phyloP scores from a whole-genome alignment of 2,888 invertebrate species.

The Trichacis sp. region DNA sequence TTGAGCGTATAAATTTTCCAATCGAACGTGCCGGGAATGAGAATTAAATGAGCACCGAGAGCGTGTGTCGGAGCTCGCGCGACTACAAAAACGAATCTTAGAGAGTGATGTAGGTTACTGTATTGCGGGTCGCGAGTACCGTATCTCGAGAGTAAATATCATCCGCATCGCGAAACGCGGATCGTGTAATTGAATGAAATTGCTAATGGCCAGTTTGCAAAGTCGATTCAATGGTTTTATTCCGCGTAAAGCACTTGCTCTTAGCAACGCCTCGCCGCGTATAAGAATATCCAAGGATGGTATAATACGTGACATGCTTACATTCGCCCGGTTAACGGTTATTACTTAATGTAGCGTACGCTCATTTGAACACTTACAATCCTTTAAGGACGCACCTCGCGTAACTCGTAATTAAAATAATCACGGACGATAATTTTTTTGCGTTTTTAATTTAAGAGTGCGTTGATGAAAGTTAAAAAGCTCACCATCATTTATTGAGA shows the following conservation, averaged over 20 bases:
- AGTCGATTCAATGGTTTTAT: conserved; percentile 46
- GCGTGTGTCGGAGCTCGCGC: neutral
- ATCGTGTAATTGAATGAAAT: conserved; percentile 61
- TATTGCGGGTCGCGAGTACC: conserved; percentile 28
- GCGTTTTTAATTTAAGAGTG: too few relatives aligned
- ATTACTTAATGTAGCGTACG: conserved; percentile 41
- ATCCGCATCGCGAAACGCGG: conserved; percentile 57
- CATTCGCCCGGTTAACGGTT: conserved; percentile 41
- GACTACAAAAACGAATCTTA: conserved; percentile 11
- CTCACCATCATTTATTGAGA: too few relatives aligned
- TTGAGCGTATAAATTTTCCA: conserved; percentile 22
- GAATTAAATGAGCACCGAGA: conserved; percentile 19
- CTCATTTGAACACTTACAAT: too few relatives aligned
- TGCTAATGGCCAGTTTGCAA: conserved; percentile 54
- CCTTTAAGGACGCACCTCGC: too few relatives aligned
- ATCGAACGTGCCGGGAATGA: conserved; percentile 20
- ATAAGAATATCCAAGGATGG: conserved; percentile 35
- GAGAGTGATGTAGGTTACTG: conserved; percentile 34
- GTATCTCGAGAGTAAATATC: conserved; percentile 59
- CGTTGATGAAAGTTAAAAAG: too few relatives aligned
- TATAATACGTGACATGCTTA: conserved; percentile 39
- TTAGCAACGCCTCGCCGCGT: conserved; percentile 42
- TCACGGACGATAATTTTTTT: too few relatives aligned
- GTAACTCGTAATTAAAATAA: too few relatives aligned
- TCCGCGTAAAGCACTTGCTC: conserved; percentile 45